Conservation (phyloP, 2,888 invertebrate genomes). For the Trilocha varians region DNA sequence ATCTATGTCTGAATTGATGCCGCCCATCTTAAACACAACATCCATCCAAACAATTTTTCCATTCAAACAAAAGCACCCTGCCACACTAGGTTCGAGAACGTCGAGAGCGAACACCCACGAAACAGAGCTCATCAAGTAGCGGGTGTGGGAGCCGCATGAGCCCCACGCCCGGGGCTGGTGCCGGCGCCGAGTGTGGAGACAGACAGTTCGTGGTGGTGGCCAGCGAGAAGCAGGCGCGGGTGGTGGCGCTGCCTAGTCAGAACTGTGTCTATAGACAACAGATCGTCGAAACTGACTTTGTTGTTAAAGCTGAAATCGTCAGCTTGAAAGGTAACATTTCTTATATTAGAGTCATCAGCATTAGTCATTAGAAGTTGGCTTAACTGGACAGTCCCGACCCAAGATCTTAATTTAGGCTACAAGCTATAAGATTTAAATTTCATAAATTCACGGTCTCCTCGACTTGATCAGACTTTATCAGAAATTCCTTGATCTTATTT, state of each 20-base stretch:
- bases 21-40: no score
- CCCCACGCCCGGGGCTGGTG: constrained; percentile 78
- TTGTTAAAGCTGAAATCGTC: constrained; percentile 94
- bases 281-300: constrained; percentile 93
- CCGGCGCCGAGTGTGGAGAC: constrained; percentile 73
- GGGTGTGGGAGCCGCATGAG: constrained; percentile 85
- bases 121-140: constrained; percentile 67
- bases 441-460: no score
- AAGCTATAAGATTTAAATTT: no score
- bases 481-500: no score
- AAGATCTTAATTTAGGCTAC: no score
- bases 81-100: constrained; percentile 52
- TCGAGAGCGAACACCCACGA: constrained; percentile 76
- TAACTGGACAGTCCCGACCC: no score
- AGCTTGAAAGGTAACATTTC: constrained; percentile 83
- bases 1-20: no score
- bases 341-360: no score
- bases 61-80: no score
- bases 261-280: constrained; percentile 95
- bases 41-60: no score
- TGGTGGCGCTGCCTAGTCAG: constrained; percentile 95
- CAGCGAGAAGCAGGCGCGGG: constrained; percentile 95
- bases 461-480: no score
- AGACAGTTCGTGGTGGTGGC: constrained; percentile 94
- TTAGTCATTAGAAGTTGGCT: no score